Percentiles rank a stretch among this genome's conserved stretches.
Conservation (phyloP, 2,113 vertebrate genomes). For the Bucco capensis region DNA sequence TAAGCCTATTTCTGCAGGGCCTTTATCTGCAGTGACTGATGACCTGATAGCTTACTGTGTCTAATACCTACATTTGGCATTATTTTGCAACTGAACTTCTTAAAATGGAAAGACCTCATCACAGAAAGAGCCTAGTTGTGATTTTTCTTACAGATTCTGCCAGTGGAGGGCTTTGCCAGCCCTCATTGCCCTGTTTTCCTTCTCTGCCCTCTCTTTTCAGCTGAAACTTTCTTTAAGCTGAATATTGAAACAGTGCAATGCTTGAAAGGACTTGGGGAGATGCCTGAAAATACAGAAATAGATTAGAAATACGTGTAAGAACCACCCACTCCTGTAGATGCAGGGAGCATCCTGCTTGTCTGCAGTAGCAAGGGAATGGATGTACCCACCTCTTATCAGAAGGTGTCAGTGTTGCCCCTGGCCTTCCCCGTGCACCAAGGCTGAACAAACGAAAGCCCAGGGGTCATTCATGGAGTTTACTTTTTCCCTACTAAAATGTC, state of each 20-base stretch:
- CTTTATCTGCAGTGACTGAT: constrained; percentile 4
- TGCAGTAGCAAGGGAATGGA: neutral
- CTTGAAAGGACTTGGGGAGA: neutral
- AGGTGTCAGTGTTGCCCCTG: constrained; percentile 39
- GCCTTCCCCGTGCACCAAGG: neutral
- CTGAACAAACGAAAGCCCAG: neutral
- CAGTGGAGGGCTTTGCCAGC: neutral
- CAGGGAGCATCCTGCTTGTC: neutral
- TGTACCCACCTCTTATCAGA: neutral
- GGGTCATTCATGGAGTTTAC: neutral
- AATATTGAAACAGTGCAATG: neutral
- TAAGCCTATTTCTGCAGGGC: constrained; percentile 34
- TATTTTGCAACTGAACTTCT: constrained; percentile 16
- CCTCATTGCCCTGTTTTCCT: neutral
- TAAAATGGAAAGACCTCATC: neutral
- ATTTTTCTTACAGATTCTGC: neutral
- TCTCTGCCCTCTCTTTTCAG: neutral
- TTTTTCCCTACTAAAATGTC: neutral
- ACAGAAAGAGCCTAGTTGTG: neutral
- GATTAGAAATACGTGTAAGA: neutral
- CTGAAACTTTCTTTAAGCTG: neutral
- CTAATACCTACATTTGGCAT: neutral
- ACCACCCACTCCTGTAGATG: neutral
- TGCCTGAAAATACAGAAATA: constrained; percentile 9
- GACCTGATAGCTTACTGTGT: neutral